A percentile compares a stretch with the other conserved stretches of the same genome.
Conservation (phyloP, 2,888 invertebrate species). For the Melanostoma scalare region DNA sequence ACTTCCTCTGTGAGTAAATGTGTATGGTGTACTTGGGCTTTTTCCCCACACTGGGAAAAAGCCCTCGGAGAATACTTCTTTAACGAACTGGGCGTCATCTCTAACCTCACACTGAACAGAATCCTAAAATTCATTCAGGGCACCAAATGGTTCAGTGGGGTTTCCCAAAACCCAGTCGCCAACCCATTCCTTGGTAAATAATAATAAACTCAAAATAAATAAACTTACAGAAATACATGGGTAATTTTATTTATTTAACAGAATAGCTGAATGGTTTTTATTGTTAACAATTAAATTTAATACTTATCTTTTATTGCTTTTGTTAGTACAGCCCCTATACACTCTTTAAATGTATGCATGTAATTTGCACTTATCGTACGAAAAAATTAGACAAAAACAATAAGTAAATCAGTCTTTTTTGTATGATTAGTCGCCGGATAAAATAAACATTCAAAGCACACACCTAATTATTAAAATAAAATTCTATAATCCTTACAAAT, state of each 20-base stretch:
- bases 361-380: conserved; percentile 36
- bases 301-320: conserved; percentile 52
- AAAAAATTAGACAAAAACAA: conserved; percentile 54
- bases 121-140: no score
- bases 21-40: no score
- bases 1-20: no score
- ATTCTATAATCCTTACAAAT: background rate
- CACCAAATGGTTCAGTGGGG: no score
- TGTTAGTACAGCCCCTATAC: conserved; percentile 54
- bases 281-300: conserved; percentile 44
- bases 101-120: no score
- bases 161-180: no score
- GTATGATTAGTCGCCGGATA: conserved; percentile 57
- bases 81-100: no score
- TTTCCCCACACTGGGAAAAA: no score
- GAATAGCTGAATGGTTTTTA: conserved; percentile 4
- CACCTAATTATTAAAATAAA: background rate
- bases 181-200: no score
- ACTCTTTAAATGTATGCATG: conserved; percentile 16
- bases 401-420: conserved; percentile 61
- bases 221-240: conserved; percentile 26
- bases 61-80: no score
- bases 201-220: no score
- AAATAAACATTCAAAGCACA: conserved; percentile 45
- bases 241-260: conserved; percentile 42